Evolutionary conservation across 2,113 vertebrate species (phyloP).

Genomic region (Bos javanicus): DNA sequence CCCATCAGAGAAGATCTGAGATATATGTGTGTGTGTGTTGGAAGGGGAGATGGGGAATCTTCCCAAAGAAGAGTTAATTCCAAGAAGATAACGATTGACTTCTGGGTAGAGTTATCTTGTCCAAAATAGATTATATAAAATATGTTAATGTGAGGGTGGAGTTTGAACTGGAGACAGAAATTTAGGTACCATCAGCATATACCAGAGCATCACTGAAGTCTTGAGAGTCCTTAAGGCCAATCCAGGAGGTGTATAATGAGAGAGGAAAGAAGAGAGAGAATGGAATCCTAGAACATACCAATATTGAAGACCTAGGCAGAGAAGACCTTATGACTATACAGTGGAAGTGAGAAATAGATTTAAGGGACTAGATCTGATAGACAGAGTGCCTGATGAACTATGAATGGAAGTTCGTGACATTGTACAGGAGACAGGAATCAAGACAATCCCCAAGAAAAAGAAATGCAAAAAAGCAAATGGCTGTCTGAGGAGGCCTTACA

Average conservation of each 20-base stretch:
- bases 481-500: too few species aligned
- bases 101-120: neutral
- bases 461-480: too few species aligned
- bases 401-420: too few species aligned
- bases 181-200: neutral
- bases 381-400: too few species aligned
- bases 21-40: neutral
- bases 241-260: neutral
- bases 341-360: too few species aligned
- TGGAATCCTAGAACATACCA: neutral
- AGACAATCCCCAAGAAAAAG: too few species aligned
- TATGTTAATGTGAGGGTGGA: neutral
- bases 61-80: neutral
- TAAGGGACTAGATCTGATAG: too few species aligned
- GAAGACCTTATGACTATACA: too few species aligned
- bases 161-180: neutral
- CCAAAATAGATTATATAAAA: neutral
- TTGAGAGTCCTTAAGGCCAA: neutral
- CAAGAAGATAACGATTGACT: neutral
- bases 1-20: neutral
- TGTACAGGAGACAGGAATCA: too few species aligned
- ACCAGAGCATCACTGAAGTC: neutral
- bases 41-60: neutral
- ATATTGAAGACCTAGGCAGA: neutral
- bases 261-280: neutral